Evolutionary conservation across 1,140 invertebrate genomes (phyloP).

Genomic region (Reticulitermes speratus): DNA sequence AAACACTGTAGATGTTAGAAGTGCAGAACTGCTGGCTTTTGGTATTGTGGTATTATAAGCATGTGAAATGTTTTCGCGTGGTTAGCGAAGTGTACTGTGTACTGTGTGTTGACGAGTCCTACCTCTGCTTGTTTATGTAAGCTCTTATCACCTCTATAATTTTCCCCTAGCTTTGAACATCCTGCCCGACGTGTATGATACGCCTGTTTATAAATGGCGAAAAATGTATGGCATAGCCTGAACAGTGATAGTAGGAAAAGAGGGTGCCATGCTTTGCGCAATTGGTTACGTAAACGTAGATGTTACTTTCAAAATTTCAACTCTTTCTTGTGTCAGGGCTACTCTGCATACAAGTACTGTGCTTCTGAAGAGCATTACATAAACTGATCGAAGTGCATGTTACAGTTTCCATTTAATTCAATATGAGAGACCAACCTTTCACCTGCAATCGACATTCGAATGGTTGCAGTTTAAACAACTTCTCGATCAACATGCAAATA

Average conservation of each 20-base stretch:
- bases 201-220: not conserved
- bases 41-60: too few species aligned
- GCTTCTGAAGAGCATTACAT: not conserved
- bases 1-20: too few species aligned
- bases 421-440: not conserved
- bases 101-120: too few species aligned
- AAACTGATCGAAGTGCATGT: not conserved
- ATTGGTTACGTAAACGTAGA: not conserved
- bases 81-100: too few species aligned
- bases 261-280: not conserved
- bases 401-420: constrained; percentile 5
- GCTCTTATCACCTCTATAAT: too few species aligned
- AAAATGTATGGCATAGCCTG: not conserved
- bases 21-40: too few species aligned
- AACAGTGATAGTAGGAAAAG: not conserved
- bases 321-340: not conserved
- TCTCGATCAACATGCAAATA: not conserved
- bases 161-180: not conserved
- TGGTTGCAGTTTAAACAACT: not conserved
- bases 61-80: too few species aligned
- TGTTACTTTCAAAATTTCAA: not conserved
- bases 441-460: not conserved
- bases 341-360: not conserved
- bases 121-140: too few species aligned
- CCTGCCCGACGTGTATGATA: too few species aligned